phyloP scores from a whole-genome alignment of 2,113 vertebrate species.

The Tenrec ecaudatus region DNA sequence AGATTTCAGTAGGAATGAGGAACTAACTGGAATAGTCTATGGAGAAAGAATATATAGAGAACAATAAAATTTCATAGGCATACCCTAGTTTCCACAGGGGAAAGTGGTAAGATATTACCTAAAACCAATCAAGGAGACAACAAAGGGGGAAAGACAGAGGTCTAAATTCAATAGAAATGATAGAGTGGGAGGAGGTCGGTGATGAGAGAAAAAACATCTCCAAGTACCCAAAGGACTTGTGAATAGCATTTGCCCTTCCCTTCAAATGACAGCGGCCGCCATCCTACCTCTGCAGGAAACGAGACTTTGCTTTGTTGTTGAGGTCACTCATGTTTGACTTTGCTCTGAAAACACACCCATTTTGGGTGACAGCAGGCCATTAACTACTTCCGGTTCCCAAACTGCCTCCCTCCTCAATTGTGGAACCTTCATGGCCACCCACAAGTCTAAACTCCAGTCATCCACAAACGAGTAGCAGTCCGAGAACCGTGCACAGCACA shows the following conservation, averaged over 20 bases:
- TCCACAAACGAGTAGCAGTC: background rate
- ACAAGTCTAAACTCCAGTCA: background rate
- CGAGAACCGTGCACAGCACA: background rate
- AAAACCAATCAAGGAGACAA: background rate
- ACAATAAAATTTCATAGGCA: background rate
- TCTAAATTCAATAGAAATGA: background rate
- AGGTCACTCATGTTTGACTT: background rate
- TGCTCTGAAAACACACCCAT: background rate
- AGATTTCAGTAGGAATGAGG: background rate
- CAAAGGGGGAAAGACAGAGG: background rate
- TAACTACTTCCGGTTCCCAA: background rate
- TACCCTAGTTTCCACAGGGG: background rate
- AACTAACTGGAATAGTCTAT: background rate
- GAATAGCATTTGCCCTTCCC: background rate
- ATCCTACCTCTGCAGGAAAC: background rate
- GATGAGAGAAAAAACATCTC: background rate
- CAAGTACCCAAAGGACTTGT: background rate
- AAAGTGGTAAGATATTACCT: background rate
- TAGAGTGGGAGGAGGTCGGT: background rate
- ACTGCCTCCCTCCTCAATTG: background rate
- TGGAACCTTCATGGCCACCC: background rate
- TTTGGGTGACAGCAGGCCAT: background rate
- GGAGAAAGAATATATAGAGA: constrained; percentile 1
- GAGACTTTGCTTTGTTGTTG: background rate
- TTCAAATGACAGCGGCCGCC: background rate